These are phyloP conservation scores for Sminthurinus signatus DNA, from an alignment of 1,140 invertebrate genomes.

Conservation along the genomic window DNA sequence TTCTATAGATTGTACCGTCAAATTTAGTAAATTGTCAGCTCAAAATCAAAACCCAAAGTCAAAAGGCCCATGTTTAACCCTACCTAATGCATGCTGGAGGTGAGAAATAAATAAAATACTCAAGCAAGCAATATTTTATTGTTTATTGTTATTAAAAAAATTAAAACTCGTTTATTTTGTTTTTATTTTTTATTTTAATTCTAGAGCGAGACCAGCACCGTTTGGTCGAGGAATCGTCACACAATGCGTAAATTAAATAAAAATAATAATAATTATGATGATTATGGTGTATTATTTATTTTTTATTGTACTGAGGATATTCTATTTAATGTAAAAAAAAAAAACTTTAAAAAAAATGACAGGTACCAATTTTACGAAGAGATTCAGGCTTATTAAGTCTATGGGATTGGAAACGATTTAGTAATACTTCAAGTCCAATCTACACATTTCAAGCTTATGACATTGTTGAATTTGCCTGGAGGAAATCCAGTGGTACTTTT, in stretches of 20 bases:
- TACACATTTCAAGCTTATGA: constrained; percentile 90
- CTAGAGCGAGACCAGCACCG: constrained; percentile 47
- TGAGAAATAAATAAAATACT: constrained; percentile 72
- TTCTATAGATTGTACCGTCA: constrained; percentile 90
- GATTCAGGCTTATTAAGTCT: constrained; percentile 69
- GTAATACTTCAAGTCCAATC: constrained; percentile 55
- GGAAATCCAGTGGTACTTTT: constrained; percentile 52
- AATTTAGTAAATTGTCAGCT: constrained; percentile 53
- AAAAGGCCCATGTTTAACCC: constrained; percentile 57
- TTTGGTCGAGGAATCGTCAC: constrained; percentile 89
- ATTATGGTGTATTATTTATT: too few species aligned
- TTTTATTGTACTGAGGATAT: too few species aligned
- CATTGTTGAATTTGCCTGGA: constrained; percentile 91
- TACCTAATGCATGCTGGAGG: constrained; percentile 85
- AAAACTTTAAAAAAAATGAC: too few species aligned
- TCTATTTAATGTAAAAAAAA: too few species aligned
- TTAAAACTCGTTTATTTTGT: too few species aligned
- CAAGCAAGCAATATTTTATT: constrained; percentile 12
- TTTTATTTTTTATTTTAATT: too few species aligned
- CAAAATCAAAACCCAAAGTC: constrained; percentile 15
- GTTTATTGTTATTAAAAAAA: too few species aligned
- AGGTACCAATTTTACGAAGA: constrained; percentile 67
- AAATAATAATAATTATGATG: too few species aligned
- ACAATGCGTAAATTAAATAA: too few species aligned
- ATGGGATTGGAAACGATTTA: constrained; percentile 64